Percentiles rank a stretch among this genome's conserved stretches.
phyloP scores from a whole-genome alignment of 1,140 invertebrate species.

The Zaprionus lachaisei region DNA sequence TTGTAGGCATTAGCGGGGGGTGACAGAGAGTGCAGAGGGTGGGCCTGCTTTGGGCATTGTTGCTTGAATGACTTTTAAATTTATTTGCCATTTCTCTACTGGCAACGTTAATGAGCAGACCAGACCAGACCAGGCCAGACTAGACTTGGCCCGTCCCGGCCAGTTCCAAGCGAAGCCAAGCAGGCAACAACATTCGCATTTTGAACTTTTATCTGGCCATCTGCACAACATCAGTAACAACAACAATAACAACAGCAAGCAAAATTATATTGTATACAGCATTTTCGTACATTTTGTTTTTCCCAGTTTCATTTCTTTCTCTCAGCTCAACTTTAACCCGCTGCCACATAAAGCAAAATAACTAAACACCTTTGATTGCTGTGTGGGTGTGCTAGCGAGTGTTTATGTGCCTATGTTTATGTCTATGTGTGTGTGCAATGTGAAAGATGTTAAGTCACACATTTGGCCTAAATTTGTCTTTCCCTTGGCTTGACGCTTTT shows the following conservation, averaged over 20 bases:
- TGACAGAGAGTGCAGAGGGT: constrained; percentile 8
- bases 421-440: constrained; percentile 48
- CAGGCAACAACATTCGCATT: constrained; percentile 67
- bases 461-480: constrained; percentile 81
- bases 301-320: constrained; percentile 52
- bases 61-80: constrained; percentile 82
- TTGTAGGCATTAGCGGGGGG: background rate
- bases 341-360: constrained; percentile 70
- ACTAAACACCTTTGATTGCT: constrained; percentile 55
- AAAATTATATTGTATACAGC: constrained; percentile 75
- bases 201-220: constrained; percentile 81
- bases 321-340: constrained; percentile 76
- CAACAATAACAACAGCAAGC: constrained; percentile 36
- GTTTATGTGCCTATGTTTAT: constrained; percentile 32
- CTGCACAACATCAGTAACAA: constrained; percentile 50
- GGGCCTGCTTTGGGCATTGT: constrained; percentile 62
- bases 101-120: constrained; percentile 73
- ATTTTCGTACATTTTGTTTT: constrained; percentile 69
- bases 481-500: constrained; percentile 65
- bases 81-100: constrained; percentile 82
- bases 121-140: constrained; percentile 35
- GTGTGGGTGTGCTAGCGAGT: constrained; percentile 24
- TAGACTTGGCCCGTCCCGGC: constrained; percentile 31
- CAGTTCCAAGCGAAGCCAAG: constrained; percentile 23
- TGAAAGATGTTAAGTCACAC: constrained; percentile 82